Evolutionary conservation across 1,140 invertebrate genomes (phyloP).

Genomic region (Anthonomus grandis): DNA sequence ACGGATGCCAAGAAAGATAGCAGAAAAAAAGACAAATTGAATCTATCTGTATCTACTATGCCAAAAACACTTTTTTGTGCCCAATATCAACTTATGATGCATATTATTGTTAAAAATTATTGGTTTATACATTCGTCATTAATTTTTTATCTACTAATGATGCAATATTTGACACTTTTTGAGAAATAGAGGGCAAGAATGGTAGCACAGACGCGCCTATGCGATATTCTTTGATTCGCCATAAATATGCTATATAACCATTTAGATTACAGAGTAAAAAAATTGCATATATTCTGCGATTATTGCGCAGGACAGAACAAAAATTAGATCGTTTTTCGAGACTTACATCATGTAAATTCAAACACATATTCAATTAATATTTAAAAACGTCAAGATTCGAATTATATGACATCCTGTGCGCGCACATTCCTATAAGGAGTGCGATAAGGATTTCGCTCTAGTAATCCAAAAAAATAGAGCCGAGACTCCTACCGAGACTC

Average conservation of each 20-base stretch:
- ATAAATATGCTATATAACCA: neutral
- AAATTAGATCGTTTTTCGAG: constrained; percentile 1
- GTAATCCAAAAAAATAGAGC: neutral
- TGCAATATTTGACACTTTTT: too few relatives aligned
- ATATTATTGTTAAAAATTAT: neutral
- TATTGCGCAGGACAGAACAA: constrained; percentile 2
- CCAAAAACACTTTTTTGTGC: too few relatives aligned
- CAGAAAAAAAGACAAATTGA: neutral
- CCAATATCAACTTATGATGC: neutral
- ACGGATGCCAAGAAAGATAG: neutral
- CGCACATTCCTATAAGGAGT: too few relatives aligned
- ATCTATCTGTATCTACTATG: neutral
- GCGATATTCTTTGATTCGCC: neutral
- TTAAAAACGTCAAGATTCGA: neutral
- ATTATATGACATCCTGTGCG: too few relatives aligned
- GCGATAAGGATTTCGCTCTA: too few relatives aligned
- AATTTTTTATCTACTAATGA: neutral
- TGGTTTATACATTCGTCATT: neutral
- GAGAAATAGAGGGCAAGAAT: constrained; percentile 7
- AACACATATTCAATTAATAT: too few relatives aligned
- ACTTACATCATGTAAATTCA: neutral
- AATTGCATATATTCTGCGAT: too few relatives aligned
- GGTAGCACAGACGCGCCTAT: neutral
- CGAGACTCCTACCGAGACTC: too few relatives aligned
- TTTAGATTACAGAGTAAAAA: neutral